Evolutionary conservation across 2,113 vertebrate genomes (phyloP), one percentile per base, ranked within the genome.

Genomic region (Steatornis caripensis): DNA sequence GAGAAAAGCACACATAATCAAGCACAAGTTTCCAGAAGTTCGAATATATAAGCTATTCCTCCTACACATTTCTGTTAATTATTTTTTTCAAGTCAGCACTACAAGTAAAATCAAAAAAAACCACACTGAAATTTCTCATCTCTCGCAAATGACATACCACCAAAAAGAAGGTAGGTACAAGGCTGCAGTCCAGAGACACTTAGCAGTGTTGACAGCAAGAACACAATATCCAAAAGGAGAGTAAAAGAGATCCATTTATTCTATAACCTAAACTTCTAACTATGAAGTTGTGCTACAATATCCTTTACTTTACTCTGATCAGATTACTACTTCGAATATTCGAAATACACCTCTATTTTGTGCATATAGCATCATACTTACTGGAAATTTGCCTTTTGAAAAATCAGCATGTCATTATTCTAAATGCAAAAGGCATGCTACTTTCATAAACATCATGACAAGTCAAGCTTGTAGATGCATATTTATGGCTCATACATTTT

Each of bases 401-500:
- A 94, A 91, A 89, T 78, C 51, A 96, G 65, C 29, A 51, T 49
- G 45, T 23, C 79, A 89, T 92, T 92, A 95, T 57, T 82, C 49
- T 79, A 93, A 93, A 91, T 26, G 30, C 65, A 92, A 84, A 88
- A 93, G 53, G 45, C 53, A 93, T 78, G 21, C 26, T 89, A 62
- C 26, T 46, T 89, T 34, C 58, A 79, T 76, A 84, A 95, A 87
- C 49, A 49, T 54, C 60, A 60, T 6, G 45, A 88, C 57, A 66
- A 77, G 81, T 93, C 51, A 90, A 24, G 15, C 49, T 62, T 76
- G 14, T 29, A 51, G 37, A 95, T 65, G 41, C 41, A 81, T 94
- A 96, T 92, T 93, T 94, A 97, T 79, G 83, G 65, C 24, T 88
- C 68, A 95, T 43, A 82, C 45, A 91, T 57, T 93, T 96, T 80